Evolutionary conservation across 2,888 invertebrate genomes (phyloP), one percentile per base, ranked within the genome.

Genomic region (Drosophila paranaensis): DNA sequence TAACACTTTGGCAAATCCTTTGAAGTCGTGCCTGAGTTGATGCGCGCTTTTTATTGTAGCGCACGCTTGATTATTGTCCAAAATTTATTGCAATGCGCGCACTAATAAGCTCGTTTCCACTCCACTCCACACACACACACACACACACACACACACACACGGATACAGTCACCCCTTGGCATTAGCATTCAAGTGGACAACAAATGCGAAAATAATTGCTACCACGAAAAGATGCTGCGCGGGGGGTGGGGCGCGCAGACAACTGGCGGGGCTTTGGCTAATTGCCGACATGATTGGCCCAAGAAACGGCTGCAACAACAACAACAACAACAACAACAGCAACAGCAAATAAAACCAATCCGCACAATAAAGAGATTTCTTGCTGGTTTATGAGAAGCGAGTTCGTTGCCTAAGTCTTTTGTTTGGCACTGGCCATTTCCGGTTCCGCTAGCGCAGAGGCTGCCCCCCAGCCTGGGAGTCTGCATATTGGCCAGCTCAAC

Each of bases 201-300:
- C 86, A 91, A 91, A 91, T 91, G 92, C 90, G 92, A 91, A 92
- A 87, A 91, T 91, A 91, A 91, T 91, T 91, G 92, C 91, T 90
- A 80, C 88, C 88, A 87, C 89, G 87, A 90, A 86, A 83, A 64
- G 68, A 46, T 27, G 50, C 14, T 10, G 55, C 4, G 45, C 37
- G 11, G 37, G 11, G 37, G 40, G 25, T 27, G 40, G 39, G n/a
- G 54, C 54, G 10, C n/a, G 54, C 54, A 30, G 54, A 54, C 54
- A 54, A 39, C 6, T n/a, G 11, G 25, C 48, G 33, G 46, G 68
- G 64, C 54, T 56, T 64, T 74, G 55, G 74, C 71, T 86, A 88
- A 83, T 87, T 88, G 77, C 82, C 48, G 50, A 71, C 73, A 60
- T 89, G 73, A 78, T 85, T 89, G 89, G 77, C 14, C 39, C 40